Evolutionary conservation across 1,140 invertebrate genomes (phyloP).

Genomic region (Oppia nitens): DNA sequence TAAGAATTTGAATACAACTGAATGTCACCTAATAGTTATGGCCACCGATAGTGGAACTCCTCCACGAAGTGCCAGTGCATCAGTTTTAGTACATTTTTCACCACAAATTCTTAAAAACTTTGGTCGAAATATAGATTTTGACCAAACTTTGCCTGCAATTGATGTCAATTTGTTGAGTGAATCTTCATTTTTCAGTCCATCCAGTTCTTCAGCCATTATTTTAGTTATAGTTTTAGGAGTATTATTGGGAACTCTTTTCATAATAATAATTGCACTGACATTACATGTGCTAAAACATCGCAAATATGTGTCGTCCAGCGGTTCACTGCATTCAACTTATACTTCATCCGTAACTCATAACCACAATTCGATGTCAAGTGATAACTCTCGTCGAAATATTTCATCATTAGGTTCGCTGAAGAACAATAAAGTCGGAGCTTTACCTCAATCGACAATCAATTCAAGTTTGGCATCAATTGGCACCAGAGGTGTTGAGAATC

Average conservation of each 20-base stretch:
- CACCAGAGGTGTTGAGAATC: slow-evolving; percentile 20
- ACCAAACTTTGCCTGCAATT: not conserved
- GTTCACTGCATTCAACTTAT: not conserved
- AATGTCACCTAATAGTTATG: slow-evolving; percentile 51
- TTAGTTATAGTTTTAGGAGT: slow-evolving; percentile 49
- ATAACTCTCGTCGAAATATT: not conserved
- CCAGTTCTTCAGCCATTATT: slow-evolving; percentile 30
- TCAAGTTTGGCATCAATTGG: not conserved
- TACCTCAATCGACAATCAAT: not conserved
- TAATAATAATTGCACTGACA: slow-evolving; percentile 51
- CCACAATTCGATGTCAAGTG: not conserved
- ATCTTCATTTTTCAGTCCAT: not conserved
- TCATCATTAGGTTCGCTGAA: not conserved
- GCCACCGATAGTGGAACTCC: slow-evolving; percentile 60
- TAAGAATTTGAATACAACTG: slow-evolving; percentile 35
- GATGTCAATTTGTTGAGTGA: not conserved
- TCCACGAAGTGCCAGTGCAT: slow-evolving; percentile 48
- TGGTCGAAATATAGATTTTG: slow-evolving; percentile 19
- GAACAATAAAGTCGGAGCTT: not conserved
- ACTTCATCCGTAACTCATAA: not conserved
- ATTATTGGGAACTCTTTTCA: slow-evolving; percentile 46
- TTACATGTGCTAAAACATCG: slow-evolving; percentile 57
- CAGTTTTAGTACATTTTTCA: slow-evolving; percentile 51
- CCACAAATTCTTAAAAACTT: slow-evolving; percentile 17
- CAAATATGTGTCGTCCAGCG: slow-evolving; percentile 28